Evolutionary conservation across 2,888 invertebrate species (phyloP), one percentile per base, ranked within the genome.

Genomic region (Mechanitis mazaeus): DNA sequence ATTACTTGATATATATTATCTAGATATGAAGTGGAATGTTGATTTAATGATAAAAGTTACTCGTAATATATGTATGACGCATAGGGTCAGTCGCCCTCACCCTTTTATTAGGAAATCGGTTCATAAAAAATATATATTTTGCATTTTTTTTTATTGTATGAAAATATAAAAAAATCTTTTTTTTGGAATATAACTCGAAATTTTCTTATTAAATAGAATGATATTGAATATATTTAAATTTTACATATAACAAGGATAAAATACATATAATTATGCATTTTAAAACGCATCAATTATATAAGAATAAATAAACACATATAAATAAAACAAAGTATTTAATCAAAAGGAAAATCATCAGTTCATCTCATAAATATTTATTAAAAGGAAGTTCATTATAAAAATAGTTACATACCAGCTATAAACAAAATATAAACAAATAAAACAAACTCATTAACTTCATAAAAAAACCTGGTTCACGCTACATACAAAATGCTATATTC

Each of bases 391-490:
- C n/a, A 6, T 6, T 47, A 2, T 5, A 20, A 47, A 54, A 54
- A 9, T 33, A 4, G 6, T 46, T 33, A 20, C 47, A n/a, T 20
- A 20, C 47, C 6, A 47, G 47, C 47, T 2, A 28, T 20, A 20
- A 20, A 47, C n/a, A 38, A 56, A 55, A 45, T 59, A 54, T 55
- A 57, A 57, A 47, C 38, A 47, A 58, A 42, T 57, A 60, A 55
- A 54, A 56, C 57, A 60, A 65, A 61, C 71, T 72, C 64, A 71
- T 73, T 72, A 72, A 72, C 61, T 63, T 67, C 59, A 66, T 68
- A 67, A 65, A 59, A 71, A 74, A 75, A 74, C 70, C 72, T 69
- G 67, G 74, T 70, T 71, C 68, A 74, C 74, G 72, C 20, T 20
- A 20, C 69, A 67, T 66, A 62, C 64, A 66, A 69, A 71, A 63